Conservation (phyloP, 2,113 vertebrate genomes). For the Oreochromis aureus region DNA sequence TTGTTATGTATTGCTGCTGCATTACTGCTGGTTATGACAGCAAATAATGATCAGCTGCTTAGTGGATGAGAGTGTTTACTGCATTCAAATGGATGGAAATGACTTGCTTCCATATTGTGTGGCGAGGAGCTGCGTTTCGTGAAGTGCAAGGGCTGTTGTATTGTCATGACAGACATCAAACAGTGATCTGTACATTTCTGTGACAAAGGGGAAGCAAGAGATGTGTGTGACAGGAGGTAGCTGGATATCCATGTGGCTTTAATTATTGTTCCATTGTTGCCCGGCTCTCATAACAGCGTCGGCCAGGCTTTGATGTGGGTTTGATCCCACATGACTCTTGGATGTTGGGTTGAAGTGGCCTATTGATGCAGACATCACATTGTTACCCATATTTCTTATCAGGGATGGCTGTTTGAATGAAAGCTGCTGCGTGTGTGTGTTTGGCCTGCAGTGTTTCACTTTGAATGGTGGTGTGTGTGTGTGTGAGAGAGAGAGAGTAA, state of each 20-base stretch:
- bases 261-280: slow-evolving; percentile 63
- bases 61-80: slow-evolving; percentile 14
- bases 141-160: not conserved
- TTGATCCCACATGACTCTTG: slow-evolving; percentile 56
- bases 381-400: slow-evolving; percentile 48
- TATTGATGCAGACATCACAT: slow-evolving; percentile 52
- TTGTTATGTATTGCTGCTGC: slow-evolving; percentile 9
- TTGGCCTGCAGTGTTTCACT: slow-evolving; percentile 10
- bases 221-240: not conserved
- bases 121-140: slow-evolving; percentile 22
- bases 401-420: slow-evolving; percentile 41
- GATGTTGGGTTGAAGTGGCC: slow-evolving; percentile 51
- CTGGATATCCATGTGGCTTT: slow-evolving; percentile 51
- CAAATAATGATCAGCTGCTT: slow-evolving; percentile 9
- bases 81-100: not conserved
- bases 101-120: not conserved
- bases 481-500: not conserved
- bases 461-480: not conserved
- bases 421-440: slow-evolving; percentile 9
- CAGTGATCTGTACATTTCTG: not conserved
- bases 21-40: slow-evolving; percentile 17
- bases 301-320: slow-evolving; percentile 63
- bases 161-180: slow-evolving; percentile 54
- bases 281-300: slow-evolving; percentile 22
- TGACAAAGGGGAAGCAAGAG: not conserved